These are phyloP conservation scores for Melieria omissa DNA, from an alignment of 2,888 invertebrate genomes.

Conservation along the genomic window DNA sequence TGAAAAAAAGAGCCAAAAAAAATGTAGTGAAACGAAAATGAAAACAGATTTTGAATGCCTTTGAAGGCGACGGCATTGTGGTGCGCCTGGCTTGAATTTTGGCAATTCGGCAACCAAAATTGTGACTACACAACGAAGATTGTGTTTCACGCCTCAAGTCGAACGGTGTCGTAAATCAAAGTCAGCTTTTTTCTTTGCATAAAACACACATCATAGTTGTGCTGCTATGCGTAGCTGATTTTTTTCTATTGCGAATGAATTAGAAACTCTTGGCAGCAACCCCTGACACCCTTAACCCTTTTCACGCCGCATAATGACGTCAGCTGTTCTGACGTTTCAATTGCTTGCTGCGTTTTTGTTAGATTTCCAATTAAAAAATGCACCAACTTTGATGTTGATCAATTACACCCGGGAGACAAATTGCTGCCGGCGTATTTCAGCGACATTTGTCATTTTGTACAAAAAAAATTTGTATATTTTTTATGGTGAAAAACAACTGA, in stretches of 20 bases:
- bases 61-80: too few relatives aligned
- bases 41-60: background rate
- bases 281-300: conserved; percentile 13
- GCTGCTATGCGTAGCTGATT: conserved; percentile 21
- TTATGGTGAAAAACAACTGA: conserved; percentile 7
- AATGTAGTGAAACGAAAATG: background rate
- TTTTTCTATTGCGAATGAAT: background rate
- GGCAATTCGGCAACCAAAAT: too few relatives aligned
- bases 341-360: conserved; percentile 43
- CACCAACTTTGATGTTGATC: conserved; percentile 38
- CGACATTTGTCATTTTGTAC: background rate
- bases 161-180: conserved; percentile 4
- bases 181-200: background rate
- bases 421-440: conserved; percentile 9
- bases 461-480: conserved; percentile 20
- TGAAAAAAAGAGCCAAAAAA: background rate
- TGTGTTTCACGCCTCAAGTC: background rate
- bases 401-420: conserved; percentile 45
- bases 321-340: conserved; percentile 48
- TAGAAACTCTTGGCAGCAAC: background rate
- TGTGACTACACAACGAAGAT: too few relatives aligned
- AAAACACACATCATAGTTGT: background rate
- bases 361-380: conserved; percentile 24
- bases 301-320: conserved; percentile 43
- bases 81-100: too few relatives aligned